Evolutionary conservation across 2,888 invertebrate species (phyloP).

Genomic region (Athrips mouffetella): DNA sequence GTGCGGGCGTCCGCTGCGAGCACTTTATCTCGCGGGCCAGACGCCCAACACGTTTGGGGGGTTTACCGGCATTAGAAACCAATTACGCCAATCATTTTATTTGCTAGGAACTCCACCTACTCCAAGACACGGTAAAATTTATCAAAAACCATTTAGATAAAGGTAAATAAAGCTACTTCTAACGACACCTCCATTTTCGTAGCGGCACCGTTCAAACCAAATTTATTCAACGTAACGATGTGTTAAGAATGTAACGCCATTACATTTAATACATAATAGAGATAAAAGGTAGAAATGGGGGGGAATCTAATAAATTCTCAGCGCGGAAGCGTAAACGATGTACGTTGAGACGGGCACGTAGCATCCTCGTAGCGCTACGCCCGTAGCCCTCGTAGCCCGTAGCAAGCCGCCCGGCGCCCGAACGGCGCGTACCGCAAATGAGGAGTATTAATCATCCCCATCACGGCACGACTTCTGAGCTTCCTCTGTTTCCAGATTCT

Average conservation of each 20-base stretch:
- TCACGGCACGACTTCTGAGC: constrained; percentile 70
- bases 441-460: constrained; percentile 75
- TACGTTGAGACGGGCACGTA: constrained; percentile 70
- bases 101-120: constrained; percentile 16
- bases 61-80: constrained; percentile 78
- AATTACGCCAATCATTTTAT: constrained; percentile 71
- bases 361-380: constrained; percentile 47
- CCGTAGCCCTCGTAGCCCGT: constrained; percentile 41
- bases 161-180: background rate
- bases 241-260: constrained; percentile 43
- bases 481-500: constrained; percentile 64
- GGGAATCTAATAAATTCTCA: constrained; percentile 71
- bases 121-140: background rate
- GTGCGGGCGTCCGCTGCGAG: constrained; percentile 36
- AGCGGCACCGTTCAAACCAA: background rate
- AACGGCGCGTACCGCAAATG: constrained; percentile 67
- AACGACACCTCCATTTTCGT: too few relatives aligned
- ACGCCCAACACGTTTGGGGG: constrained; percentile 76
- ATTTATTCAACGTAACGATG: constrained; percentile 34
- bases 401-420: constrained; percentile 33
- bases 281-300: constrained; percentile 73
- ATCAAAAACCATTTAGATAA: background rate
- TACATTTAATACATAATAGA: constrained; percentile 66
- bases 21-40: constrained; percentile 74
- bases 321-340: constrained; percentile 73